Evolutionary conservation across 2,113 vertebrate species (phyloP), one percentile per base, ranked within the genome.

Genomic region (Edolisoma coerulescens): DNA sequence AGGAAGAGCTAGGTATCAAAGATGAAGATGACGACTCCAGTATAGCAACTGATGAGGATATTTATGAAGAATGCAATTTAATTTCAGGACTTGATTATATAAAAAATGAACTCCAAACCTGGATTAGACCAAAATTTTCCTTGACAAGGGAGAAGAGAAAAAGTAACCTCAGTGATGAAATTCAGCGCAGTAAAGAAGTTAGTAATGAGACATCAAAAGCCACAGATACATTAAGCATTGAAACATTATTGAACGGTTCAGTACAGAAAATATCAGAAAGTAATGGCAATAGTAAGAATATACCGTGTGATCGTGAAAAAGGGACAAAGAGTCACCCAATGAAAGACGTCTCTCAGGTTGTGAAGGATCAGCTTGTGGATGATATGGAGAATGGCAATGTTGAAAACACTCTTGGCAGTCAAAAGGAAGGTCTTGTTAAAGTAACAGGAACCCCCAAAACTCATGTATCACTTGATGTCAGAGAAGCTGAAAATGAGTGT

Each of bases 321-420:
- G 87, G 79, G 30, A 97, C 92, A 68, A 97, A 97, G 87, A 84
- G 85, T 64, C 95, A 97, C 71, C 92, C 92, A 89, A 91, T 95
- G 56, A 98, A 94, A 92, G 93, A 92, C 11, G 84, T 84, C 63
- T 95, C 90, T 60, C 53, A 97, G 97, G 15, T 97, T 97, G 94
- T 91, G 88, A 98, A 98, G 71, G 98, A 98, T 84, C 98, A 98
- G n/a, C 98, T 99, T 47, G 98, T 98, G 54, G 99, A 99, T 84
- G 99, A 99, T 81, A 97, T 99, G 98, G 99, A 99, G 96, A 99
- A 99, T 53, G 99, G 99, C 13, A 99, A 99, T 45, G 96, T 99
- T 15, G 99, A 99, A 87, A 99, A 94, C 93, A 92, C 93, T 83
- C 94, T 97, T 57, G 81, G 97, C 92, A 81, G 97, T 98, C 45